A percentile compares a stretch with the other conserved stretches of the same genome.
Evolutionary conservation across 2,113 vertebrate genomes (phyloP).

Genomic region (Pandion haliaetus): DNA sequence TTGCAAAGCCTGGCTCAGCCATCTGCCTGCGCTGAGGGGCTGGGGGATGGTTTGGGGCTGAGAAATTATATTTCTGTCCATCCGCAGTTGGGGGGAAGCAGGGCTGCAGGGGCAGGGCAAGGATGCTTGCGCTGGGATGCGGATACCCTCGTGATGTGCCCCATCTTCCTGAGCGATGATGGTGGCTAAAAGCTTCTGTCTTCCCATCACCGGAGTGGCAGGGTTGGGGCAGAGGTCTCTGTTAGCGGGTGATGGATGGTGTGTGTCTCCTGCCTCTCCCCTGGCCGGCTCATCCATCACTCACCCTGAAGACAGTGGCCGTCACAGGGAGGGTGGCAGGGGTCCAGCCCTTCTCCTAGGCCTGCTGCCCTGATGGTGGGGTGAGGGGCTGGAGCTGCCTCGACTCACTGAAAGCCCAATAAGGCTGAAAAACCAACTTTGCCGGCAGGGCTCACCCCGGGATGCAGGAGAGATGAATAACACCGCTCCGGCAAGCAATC

Average conservation of each 20-base stretch:
- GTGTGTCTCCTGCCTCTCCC: not conserved
- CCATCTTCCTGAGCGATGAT: not conserved
- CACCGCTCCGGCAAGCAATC: not conserved
- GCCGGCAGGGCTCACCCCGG: not conserved
- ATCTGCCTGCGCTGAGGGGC: too few relatives aligned
- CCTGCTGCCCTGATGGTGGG: not conserved
- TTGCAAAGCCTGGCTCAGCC: not conserved
- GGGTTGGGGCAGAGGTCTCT: not conserved
- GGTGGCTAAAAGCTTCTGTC: not conserved
- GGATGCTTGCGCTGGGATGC: not conserved
- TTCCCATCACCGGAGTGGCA: not conserved
- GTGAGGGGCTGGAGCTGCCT: not conserved
- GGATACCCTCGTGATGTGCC: accelerated
- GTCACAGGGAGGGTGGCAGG: not conserved
- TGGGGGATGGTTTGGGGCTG: not conserved
- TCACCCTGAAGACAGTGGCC: not conserved
- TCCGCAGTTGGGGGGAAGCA: not conserved
- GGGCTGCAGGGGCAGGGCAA: not conserved
- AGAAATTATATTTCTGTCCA: accelerated
- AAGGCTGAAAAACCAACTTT: conserved; percentile 45
- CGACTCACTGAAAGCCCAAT: not conserved
- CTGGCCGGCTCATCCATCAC: not conserved
- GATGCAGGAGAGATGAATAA: not conserved
- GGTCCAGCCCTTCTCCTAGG: not conserved
- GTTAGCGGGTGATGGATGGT: not conserved